Percentiles rank a stretch among this genome's conserved stretches.
These are phyloP conservation scores for Drosophila pandora DNA, from an alignment of 1,140 invertebrate genomes.

Conservation along the genomic window DNA sequence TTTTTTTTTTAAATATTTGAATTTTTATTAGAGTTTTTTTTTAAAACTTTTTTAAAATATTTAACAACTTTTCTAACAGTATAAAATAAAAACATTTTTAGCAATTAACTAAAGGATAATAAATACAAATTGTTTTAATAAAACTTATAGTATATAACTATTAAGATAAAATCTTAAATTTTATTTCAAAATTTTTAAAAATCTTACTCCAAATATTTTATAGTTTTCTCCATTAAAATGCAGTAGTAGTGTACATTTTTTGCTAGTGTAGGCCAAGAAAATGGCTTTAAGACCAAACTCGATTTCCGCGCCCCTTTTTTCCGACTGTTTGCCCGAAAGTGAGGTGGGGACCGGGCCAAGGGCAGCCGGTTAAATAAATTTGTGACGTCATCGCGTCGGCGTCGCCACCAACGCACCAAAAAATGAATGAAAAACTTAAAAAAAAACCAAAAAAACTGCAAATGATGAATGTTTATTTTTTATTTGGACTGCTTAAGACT, in stretches of 20 bases:
- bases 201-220: no score
- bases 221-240: no score
- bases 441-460: not conserved
- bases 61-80: no score
- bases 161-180: no score
- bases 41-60: no score
- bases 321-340: not conserved
- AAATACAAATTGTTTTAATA: no score
- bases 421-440: slow-evolving; percentile 2
- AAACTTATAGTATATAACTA: no score
- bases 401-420: slow-evolving; percentile 16
- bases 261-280: not conserved
- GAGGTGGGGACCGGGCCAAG: slow-evolving; percentile 11
- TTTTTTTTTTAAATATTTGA: no score
- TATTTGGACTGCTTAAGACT: not conserved
- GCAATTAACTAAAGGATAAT: no score
- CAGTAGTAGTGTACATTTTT: not conserved
- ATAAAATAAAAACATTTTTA: no score
- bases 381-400: slow-evolving; percentile 36
- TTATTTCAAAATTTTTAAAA: no score
- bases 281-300: not conserved
- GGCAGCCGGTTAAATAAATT: slow-evolving; percentile 22
- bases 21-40: no score
- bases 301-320: slow-evolving; percentile 7
- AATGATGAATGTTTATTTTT: not conserved